Evolutionary conservation across 2,888 invertebrate species (phyloP), one percentile per base, ranked within the genome.

Genomic region (Thelaira solivaga): DNA sequence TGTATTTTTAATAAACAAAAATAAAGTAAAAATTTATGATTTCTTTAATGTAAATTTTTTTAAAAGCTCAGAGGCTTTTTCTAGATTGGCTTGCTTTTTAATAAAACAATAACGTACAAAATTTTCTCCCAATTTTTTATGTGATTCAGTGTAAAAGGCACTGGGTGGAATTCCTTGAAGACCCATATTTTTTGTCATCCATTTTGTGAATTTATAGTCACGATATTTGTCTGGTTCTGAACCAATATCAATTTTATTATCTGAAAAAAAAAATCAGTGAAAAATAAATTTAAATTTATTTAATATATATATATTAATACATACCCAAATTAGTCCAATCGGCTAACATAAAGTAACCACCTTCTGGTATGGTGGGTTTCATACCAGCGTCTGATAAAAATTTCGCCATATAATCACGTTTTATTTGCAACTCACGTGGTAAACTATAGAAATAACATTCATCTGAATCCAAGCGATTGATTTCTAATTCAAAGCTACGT

Each of bases 281-380:
- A 34, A 34, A 34, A 34, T 2, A 4, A 4, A n/a, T 6, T 39
- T 13, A 16, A 16, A 1, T n/a, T n/a, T 34, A 39, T n/a, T 2
- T 16, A 13, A 7, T 36, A 36, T 4, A 26, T 26, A 26, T 43
- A 4, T 10, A 22, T 39, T 2, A 43, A 16, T n/a, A 51, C 31
- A 8, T 86, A 93, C 94, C 92, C 80, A 97, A 89, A 4, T 92
- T 90, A 8, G 94, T 92, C 94, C 96, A 97, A 89, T 99, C 97
- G 1, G 98, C 98, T 61, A 99, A 88, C 91, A 99, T 94, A 86
- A 99, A 99, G 89, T 98, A 99, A 0, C 99, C 99, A 2, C 97
- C 98, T 83, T 99, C 97, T 0, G 99, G 99, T 68, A 98, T 90
- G 0, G 96, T 96, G 0, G 98, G 97, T 39, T 92, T 92, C 93